Base-by-base conservation (phyloP, 2,113 vertebrate species). In the Bungarus multicinctus region DNA sequence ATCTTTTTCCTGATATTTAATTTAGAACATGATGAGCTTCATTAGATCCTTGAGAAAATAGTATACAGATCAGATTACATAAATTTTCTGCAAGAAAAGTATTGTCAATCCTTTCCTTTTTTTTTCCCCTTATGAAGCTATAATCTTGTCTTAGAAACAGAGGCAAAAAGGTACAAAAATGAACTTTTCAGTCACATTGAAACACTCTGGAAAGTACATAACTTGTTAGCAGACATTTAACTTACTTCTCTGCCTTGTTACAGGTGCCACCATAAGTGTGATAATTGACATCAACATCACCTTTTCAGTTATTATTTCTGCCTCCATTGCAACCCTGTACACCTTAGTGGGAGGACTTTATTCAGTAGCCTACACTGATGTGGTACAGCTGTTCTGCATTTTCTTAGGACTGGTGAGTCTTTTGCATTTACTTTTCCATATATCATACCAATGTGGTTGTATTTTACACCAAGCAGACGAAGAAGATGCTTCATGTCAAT, bases 371-470 rank as follows among this genome's bases (percentile, higher is more conserved):
- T 99, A 99, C 95, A 99, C 99, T 0, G 99, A 99, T 18, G 99
- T 99, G 7, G 99, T 99, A 55, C 99, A 99, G 92, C 98, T 99
- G 39, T 99, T 99, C 97, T 99, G 99, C 95, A 99, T 99, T 93
- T 99, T 99, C 93, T 1, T 99, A 25, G 99, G 99, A 90, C 96
- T 99, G 98, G 99, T 99, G 97, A 99, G 98, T 98, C 94, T 98
- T 94, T 88, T 39, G 16, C 0, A 2, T 5, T n/a, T 91, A 58
- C 85, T 60, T 0, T 57, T 1, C 3, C 0, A 74, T 60, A 20
- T 45, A 14, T 86, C 14, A 74, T 50, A 74, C 57, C 5, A 74
- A 25, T 6, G 39, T 86, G 22, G 7, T 58, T 39, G 85, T 92
- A 22, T 20, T n/a, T 58, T 60, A 22, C 8, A 10, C 14, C 45